Conservation (phyloP, 2,888 invertebrate genomes). For the Gortyna flavago region DNA sequence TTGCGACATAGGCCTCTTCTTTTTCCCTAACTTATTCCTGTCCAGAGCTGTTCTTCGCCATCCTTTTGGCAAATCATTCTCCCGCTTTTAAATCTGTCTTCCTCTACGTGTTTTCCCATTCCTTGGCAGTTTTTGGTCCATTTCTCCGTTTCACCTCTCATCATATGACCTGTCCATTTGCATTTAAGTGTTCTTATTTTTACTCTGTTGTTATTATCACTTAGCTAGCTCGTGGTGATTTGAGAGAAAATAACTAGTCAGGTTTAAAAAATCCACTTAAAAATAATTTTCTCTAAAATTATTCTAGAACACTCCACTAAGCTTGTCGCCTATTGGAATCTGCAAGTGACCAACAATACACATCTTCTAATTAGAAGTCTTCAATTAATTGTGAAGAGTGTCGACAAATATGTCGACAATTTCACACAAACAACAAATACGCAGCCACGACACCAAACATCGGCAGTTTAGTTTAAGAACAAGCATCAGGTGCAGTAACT, state of each 20-base stretch:
- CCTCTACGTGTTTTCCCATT: too few species aligned
- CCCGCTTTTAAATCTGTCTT: not conserved
- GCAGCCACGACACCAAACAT: conserved; percentile 12
- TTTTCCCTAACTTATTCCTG: not conserved
- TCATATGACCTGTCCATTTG: not conserved
- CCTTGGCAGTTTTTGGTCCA: not conserved
- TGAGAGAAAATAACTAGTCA: not conserved
- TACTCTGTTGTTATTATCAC: not conserved
- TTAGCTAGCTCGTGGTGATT: not conserved
- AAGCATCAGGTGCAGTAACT: conserved; percentile 51
- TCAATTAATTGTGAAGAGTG: not conserved
- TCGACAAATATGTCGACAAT: not conserved
- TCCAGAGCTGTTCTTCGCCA: not conserved
- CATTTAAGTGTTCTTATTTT: not conserved
- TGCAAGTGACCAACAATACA: not conserved
- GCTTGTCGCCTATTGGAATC: not conserved
- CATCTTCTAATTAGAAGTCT: not conserved
- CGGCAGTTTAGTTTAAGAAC: not conserved
- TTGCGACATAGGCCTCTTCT: not conserved
- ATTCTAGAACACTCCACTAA: not conserved
- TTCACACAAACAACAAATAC: not conserved
- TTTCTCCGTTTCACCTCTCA: not conserved
- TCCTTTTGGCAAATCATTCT: not conserved
- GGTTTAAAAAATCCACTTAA: not conserved
- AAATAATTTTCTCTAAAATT: not conserved